phyloP scores from a whole-genome alignment of 1,140 invertebrate species.

The Drosophila ananassae region DNA sequence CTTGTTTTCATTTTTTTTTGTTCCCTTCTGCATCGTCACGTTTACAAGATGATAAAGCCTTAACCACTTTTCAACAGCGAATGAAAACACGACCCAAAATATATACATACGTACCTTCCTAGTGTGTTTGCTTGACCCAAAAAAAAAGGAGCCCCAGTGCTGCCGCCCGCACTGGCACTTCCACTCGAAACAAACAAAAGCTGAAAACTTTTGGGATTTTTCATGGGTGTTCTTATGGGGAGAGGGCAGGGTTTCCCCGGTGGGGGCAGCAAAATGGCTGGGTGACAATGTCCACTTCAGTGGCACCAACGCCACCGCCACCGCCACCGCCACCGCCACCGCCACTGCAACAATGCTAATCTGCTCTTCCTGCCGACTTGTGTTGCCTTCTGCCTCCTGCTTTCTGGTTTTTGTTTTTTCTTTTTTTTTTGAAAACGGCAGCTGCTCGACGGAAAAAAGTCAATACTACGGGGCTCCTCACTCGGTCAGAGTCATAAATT shows the following conservation, averaged over 20 bases:
- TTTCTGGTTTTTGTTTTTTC: slow-evolving; percentile 8
- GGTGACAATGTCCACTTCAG: slow-evolving; percentile 66
- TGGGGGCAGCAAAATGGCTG: slow-evolving; percentile 5
- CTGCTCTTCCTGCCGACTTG: slow-evolving; percentile 34
- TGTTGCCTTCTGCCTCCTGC: slow-evolving; percentile 9
- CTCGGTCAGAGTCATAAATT: slow-evolving; percentile 79
- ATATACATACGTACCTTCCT: slow-evolving; percentile 5
- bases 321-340: slow-evolving; percentile 33
- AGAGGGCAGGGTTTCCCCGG: not conserved
- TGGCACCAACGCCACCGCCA: slow-evolving; percentile 42
- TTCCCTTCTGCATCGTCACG: slow-evolving; percentile 70
- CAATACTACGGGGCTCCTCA: slow-evolving; percentile 61
- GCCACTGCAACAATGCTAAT: slow-evolving; percentile 57
- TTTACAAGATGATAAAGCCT: slow-evolving; percentile 80
- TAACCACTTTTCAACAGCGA: slow-evolving; percentile 70
- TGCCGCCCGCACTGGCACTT: slow-evolving; percentile 19
- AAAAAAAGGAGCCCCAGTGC: slow-evolving; percentile 20
- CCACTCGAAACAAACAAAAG: slow-evolving; percentile 61
- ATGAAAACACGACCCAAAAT: slow-evolving; percentile 54
- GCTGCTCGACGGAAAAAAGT: slow-evolving; percentile 66
- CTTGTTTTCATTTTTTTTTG: slow-evolving; percentile 21
- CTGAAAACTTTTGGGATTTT: slow-evolving; percentile 59
- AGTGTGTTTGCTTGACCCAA: slow-evolving; percentile 64
- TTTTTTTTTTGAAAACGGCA: slow-evolving; percentile 32
- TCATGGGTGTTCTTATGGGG: not conserved